Evolutionary conservation across 2,888 invertebrate genomes (phyloP).

Genomic region (Drosophila mulleri): DNA sequence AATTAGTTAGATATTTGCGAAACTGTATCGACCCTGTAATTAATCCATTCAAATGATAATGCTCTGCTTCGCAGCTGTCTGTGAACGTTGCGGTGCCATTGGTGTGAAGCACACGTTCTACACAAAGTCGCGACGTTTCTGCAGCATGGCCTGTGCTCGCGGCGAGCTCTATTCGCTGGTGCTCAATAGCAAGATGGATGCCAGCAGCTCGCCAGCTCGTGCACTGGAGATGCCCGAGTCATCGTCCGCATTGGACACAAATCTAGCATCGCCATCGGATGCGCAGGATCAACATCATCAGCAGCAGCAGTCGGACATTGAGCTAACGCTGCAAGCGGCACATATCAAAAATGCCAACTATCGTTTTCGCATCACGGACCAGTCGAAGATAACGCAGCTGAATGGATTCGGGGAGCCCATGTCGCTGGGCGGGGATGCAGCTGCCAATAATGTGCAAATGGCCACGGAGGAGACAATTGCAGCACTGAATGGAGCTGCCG

Average conservation of each 20-base stretch:
- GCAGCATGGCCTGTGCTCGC: slow-evolving; percentile 92
- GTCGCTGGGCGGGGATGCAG: slow-evolving; percentile 69
- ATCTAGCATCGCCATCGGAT: slow-evolving; percentile 8
- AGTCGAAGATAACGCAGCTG: slow-evolving; percentile 82
- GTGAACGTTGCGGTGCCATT: slow-evolving; percentile 93
- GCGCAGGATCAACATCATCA: slow-evolving; percentile 45
- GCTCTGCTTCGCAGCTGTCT: slow-evolving; percentile 87
- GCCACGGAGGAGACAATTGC: slow-evolving; percentile 70
- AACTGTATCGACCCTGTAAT: neutral
- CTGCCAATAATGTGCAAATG: slow-evolving; percentile 70
- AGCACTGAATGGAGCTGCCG: slow-evolving; percentile 63
- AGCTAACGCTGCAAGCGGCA: slow-evolving; percentile 83
- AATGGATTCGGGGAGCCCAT: slow-evolving; percentile 83
- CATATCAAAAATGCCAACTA: slow-evolving; percentile 84
- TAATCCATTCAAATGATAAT: neutral
- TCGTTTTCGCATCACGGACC: slow-evolving; percentile 84
- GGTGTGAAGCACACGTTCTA: slow-evolving; percentile 95
- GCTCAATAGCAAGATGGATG: slow-evolving; percentile 81
- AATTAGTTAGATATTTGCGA: neutral
- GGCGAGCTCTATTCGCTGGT: slow-evolving; percentile 85
- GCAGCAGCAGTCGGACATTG: slow-evolving; percentile 81
- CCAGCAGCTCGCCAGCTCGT: slow-evolving; percentile 48
- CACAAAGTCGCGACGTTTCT: slow-evolving; percentile 92
- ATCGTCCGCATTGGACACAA: slow-evolving; percentile 17
- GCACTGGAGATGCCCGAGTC: slow-evolving; percentile 48